These are phyloP conservation scores for Periophthalmus modestus DNA, from an alignment of 2,113 vertebrate genomes.

Conservation along the genomic window DNA sequence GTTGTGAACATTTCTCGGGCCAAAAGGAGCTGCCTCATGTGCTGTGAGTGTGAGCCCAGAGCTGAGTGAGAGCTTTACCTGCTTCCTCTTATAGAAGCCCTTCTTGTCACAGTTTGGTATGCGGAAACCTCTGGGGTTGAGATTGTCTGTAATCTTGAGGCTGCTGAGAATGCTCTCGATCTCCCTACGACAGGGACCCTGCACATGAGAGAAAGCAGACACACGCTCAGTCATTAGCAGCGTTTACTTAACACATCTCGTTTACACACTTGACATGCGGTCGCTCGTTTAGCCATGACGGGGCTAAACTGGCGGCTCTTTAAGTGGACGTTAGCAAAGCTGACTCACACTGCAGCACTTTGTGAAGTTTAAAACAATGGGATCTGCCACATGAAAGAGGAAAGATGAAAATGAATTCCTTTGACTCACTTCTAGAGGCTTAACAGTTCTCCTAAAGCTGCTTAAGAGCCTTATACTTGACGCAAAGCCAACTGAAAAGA, in stretches of 20 bases:
- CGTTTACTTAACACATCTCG: constrained; percentile 6
- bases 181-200: constrained; percentile 95
- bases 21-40: background rate
- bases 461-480: constrained; percentile 55
- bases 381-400: constrained; percentile 46
- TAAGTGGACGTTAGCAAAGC: constrained; percentile 34
- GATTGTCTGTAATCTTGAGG: constrained; percentile 86
- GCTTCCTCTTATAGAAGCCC: constrained; percentile 97
- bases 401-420: constrained; percentile 51
- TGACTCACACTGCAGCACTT: constrained; percentile 28
- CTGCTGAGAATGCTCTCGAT: constrained; percentile 89
- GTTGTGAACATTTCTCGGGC: background rate
- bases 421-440: constrained; percentile 41
- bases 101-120: constrained; percentile 98
- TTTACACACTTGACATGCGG: background rate
- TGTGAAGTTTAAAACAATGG: constrained; percentile 46
- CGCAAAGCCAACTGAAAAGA: constrained; percentile 62
- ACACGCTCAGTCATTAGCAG: constrained; percentile 1
- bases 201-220: constrained; percentile 32
- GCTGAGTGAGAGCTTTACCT: constrained; percentile 75
- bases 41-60: background rate
- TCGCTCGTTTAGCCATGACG: constrained; percentile 3
- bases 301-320: background rate
- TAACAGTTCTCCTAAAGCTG: constrained; percentile 59
- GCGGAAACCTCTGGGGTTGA: constrained; percentile 87